Evolutionary conservation across 2,113 vertebrate species (phyloP).

Genomic region (Dolichallabes microphthalmus): DNA sequence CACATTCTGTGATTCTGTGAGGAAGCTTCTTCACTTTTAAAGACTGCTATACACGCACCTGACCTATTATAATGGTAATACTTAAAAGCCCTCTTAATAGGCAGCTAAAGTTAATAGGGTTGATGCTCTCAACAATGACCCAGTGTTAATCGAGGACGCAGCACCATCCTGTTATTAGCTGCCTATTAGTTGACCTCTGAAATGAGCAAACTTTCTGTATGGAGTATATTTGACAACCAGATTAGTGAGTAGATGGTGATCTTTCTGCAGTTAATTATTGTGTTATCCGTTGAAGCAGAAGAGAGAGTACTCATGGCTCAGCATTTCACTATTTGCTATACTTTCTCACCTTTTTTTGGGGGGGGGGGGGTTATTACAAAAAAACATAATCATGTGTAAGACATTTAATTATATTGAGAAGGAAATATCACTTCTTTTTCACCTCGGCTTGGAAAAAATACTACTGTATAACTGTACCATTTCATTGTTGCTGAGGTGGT

Average conservation of each 20-base stretch:
- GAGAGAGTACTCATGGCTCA: not conserved
- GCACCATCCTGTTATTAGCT: slow-evolving; percentile 12
- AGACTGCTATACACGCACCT: not conserved
- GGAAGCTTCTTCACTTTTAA: not conserved
- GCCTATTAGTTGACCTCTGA: slow-evolving; percentile 12
- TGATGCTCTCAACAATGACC: slow-evolving; percentile 4
- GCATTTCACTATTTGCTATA: not conserved
- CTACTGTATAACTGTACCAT: not conserved
- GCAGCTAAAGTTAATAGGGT: slow-evolving; percentile 6
- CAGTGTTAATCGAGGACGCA: slow-evolving; percentile 17
- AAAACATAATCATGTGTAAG: not conserved
- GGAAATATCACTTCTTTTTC: not conserved
- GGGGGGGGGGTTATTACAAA: no score
- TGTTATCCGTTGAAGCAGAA: not conserved
- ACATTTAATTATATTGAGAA: not conserved
- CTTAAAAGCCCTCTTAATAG: slow-evolving; percentile 17
- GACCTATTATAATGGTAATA: slow-evolving; percentile 2
- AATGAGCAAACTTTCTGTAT: not conserved
- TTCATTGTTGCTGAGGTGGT: not conserved
- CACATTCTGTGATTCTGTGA: no score
- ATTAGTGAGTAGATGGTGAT: not conserved
- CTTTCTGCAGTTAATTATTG: not conserved
- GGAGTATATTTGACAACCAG: not conserved
- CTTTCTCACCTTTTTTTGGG: no score
- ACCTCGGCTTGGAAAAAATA: not conserved